phyloP scores from a whole-genome alignment of 1,140 invertebrate species.

The Aphelinus atriplicis region DNA sequence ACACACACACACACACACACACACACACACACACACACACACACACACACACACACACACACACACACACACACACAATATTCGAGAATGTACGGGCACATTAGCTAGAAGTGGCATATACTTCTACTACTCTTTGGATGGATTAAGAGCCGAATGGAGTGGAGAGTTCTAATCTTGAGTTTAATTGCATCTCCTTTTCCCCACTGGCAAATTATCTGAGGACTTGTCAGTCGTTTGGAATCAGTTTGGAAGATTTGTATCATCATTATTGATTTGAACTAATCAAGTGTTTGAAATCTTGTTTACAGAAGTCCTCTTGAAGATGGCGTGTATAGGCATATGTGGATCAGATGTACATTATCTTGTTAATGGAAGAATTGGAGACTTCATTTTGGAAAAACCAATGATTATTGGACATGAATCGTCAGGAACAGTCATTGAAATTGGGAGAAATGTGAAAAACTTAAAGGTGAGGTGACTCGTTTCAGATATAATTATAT shows the following conservation, averaged over 20 bases:
- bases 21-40: no score
- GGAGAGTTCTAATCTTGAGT: no score
- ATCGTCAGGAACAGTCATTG: slow-evolving; percentile 79
- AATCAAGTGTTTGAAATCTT: slow-evolving; percentile 23
- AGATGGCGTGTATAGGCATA: slow-evolving; percentile 92
- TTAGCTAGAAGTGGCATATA: no score
- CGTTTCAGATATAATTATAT: slow-evolving; percentile 1
- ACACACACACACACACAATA: no score
- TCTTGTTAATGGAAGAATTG: slow-evolving; percentile 83
- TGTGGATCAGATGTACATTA: slow-evolving; percentile 97
- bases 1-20: no score
- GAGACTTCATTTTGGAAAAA: slow-evolving; percentile 80
- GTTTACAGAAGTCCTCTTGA: slow-evolving; percentile 82
- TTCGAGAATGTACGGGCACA: no score
- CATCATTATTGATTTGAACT: neutral
- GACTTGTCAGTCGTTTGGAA: no score
- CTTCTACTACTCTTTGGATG: no score
- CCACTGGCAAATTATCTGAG: no score
- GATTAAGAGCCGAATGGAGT: no score
- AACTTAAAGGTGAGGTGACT: slow-evolving; percentile 71
- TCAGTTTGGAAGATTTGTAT: neutral
- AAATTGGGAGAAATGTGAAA: slow-evolving; percentile 79
- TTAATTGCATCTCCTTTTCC: no score
- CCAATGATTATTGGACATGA: slow-evolving; percentile 94
- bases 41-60: no score